Evolutionary conservation across 1,140 invertebrate genomes (phyloP).

Genomic region (Neelides sp.): DNA sequence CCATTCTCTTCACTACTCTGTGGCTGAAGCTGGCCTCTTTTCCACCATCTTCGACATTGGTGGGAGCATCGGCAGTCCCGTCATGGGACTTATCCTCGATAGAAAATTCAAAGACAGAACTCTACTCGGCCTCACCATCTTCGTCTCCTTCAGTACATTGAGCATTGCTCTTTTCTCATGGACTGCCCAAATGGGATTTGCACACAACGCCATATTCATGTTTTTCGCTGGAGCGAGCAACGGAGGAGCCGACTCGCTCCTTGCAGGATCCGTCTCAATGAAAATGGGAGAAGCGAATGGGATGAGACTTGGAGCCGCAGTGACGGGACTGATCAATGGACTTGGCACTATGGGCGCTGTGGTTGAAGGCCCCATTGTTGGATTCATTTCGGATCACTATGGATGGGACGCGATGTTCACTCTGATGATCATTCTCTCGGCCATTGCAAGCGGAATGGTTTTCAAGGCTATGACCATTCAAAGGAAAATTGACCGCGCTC

Average conservation of each 20-base stretch:
- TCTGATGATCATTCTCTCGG: conserved; percentile 39
- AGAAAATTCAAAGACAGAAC: conserved; percentile 35
- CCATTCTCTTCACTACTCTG: conserved; percentile 39
- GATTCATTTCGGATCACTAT: conserved; percentile 36
- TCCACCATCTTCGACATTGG: conserved; percentile 45
- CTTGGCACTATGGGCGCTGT: conserved; percentile 43
- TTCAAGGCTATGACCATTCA: conserved; percentile 26
- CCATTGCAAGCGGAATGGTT: conserved; percentile 30
- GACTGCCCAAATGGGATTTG: conserved; percentile 37
- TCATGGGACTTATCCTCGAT: conserved; percentile 39
- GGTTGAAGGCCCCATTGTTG: conserved; percentile 41
- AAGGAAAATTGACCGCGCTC: conserved; percentile 17
- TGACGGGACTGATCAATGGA: conserved; percentile 41
- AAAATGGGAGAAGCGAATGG: conserved; percentile 41
- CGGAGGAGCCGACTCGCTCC: conserved; percentile 42
- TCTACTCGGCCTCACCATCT: conserved; percentile 38
- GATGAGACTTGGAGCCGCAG: conserved; percentile 38
- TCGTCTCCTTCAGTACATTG: conserved; percentile 35
- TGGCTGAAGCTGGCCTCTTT: conserved; percentile 39
- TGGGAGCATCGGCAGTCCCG: conserved; percentile 39
- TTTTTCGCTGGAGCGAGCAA: conserved; percentile 41
- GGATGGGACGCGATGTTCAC: conserved; percentile 43
- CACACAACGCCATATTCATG: conserved; percentile 39
- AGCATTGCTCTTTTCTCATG: conserved; percentile 38
- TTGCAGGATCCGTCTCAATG: conserved; percentile 38